These are phyloP conservation scores for Nanorana parkeri DNA, from an alignment of 2,113 vertebrate genomes.

Conservation along the genomic window DNA sequence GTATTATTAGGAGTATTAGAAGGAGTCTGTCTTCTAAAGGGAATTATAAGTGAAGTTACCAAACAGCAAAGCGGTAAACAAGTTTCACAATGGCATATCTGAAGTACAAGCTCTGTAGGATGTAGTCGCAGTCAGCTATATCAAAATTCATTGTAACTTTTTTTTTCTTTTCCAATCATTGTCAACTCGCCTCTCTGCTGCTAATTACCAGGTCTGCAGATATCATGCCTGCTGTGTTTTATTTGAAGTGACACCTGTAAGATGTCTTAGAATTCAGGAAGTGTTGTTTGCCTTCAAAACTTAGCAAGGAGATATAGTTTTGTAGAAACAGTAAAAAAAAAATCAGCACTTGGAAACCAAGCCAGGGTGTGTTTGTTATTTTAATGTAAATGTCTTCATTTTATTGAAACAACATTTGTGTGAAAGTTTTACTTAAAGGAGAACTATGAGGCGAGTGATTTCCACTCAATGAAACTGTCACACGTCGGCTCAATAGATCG, in stretches of 20 bases:
- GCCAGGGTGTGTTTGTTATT: neutral
- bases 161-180: neutral
- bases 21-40: too few relatives aligned
- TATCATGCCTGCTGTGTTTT: neutral
- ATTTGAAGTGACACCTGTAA: slow-evolving; percentile 5
- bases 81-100: too few relatives aligned
- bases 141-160: neutral
- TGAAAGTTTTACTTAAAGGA: too few relatives aligned
- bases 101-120: neutral
- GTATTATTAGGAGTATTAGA: too few relatives aligned
- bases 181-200: neutral
- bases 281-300: neutral
- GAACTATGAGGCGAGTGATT: too few relatives aligned
- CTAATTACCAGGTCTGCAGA: slow-evolving; percentile 17
- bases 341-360: neutral
- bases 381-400: neutral
- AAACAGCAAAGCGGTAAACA: too few relatives aligned
- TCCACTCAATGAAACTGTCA: too few relatives aligned
- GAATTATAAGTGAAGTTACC: too few relatives aligned
- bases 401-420: too few relatives aligned
- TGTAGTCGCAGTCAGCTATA: neutral
- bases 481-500: too few relatives aligned
- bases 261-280: too few relatives aligned
- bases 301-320: neutral
- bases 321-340: neutral